Conservation (phyloP, 1,140 invertebrate genomes). For the Ylistrum balloti region DNA sequence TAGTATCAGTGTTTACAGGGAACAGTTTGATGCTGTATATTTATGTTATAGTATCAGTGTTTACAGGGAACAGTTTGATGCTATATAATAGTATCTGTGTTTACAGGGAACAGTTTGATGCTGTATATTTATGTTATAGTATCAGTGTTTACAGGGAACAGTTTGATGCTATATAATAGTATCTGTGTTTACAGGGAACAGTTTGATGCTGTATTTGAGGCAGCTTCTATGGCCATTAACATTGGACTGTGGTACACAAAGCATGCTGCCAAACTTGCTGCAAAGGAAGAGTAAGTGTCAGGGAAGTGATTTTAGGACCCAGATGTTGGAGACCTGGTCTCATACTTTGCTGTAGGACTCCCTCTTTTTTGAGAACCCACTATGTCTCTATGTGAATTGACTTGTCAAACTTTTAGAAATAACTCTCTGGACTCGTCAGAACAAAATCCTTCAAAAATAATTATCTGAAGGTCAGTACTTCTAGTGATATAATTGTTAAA, state of each 20-base stretch:
- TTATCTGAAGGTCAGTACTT: no score
- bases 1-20: conserved; percentile 78
- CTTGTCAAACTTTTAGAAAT: no score
- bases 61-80: neutral
- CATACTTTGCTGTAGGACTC: no score
- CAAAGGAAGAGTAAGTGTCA: conserved; percentile 86
- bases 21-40: conserved; percentile 85
- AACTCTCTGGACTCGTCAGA: no score
- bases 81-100: no score
- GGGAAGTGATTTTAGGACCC: no score
- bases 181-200: conserved; percentile 82
- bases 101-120: neutral
- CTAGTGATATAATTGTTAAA: no score
- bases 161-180: neutral
- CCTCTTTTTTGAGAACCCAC: no score
- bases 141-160: neutral
- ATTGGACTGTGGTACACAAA: conserved; percentile 89
- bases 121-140: conserved; percentile 66
- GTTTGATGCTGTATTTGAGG: conserved; percentile 87
- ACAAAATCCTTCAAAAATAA: no score
- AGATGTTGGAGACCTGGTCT: no score
- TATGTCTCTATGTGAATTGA: no score
- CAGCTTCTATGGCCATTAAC: conserved; percentile 86
- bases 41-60: conserved; percentile 70
- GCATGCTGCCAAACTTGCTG: conserved; percentile 87